Evolutionary conservation across 2,888 invertebrate species (phyloP).

Genomic region (Sisyra terminalis): DNA sequence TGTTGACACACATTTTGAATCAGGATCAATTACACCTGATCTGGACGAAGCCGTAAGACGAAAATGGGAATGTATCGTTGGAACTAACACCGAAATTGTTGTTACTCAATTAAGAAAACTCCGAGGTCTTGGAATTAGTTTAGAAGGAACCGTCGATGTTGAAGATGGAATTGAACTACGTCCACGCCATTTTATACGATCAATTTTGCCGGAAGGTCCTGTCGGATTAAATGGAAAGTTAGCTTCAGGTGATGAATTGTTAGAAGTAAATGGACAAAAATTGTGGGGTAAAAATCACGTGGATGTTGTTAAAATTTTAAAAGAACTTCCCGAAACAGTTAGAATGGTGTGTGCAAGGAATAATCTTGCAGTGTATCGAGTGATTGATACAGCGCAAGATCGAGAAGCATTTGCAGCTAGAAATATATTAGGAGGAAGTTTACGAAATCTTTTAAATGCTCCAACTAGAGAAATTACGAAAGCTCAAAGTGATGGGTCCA

Average conservation of each 20-base stretch:
- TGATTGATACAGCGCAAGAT: conserved; percentile 65
- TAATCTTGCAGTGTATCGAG: conserved; percentile 34
- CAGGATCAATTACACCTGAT: conserved; percentile 25
- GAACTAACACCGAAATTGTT: conserved; percentile 70
- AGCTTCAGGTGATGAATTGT: conserved; percentile 88
- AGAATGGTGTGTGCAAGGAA: conserved; percentile 79
- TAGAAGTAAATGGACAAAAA: conserved; percentile 89
- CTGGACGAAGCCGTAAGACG: conserved; percentile 51
- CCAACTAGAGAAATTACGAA: not conserved
- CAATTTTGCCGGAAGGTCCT: conserved; percentile 90
- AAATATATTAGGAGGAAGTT: conserved; percentile 71
- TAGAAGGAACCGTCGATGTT: conserved; percentile 97
- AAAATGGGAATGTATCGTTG: conserved; percentile 68
- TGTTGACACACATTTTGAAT: conserved; percentile 27
- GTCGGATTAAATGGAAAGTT: conserved; percentile 83
- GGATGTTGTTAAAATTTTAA: conserved; percentile 89
- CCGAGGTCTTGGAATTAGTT: conserved; percentile 87
- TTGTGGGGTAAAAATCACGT: conserved; percentile 87
- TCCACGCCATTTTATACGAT: conserved; percentile 97
- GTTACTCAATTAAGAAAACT: conserved; percentile 87
- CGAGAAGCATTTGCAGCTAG: conserved; percentile 64
- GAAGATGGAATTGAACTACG: conserved; percentile 91
- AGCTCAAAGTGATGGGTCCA: conserved; percentile 88
- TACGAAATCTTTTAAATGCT: conserved; percentile 45
- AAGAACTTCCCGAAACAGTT: conserved; percentile 80